Base-by-base conservation (phyloP, 1,140 invertebrate species). In the Rhyacophila brunnea region DNA sequence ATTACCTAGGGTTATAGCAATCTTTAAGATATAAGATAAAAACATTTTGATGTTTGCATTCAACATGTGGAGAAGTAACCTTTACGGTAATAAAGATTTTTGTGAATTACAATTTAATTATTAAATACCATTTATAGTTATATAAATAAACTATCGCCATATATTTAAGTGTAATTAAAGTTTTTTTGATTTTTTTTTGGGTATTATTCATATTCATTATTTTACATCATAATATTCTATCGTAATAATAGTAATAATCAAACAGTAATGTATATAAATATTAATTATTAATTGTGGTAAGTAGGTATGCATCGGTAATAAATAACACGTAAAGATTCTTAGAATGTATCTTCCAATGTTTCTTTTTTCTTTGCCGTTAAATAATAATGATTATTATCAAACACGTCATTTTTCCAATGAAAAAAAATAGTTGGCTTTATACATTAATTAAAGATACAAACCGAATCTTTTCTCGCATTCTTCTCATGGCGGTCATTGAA, bases 111-210 rank as follows among this genome's bases (percentile, higher is more conserved):
- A 64, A 60, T 57, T 64, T 60, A 64, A 57, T 64, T 57, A 60
- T 64, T 64, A 45, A 55, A 54, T 58, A 63, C 55, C 51, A 58
- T 63, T 63, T 60, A 63, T 64, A 60, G 53, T 53, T 57, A 64
- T 64, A 60, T 64, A 64, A 64, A 64, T 64, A 64, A 64, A 64
- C 62, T 64, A 64, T 64, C 62, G 62, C 54, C 62, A 64, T 64
- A 64, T 60, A 60, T 60, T 64, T 64, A 64, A 64, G 62, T 60
- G 62, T 64, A 58, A 64, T 64, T 60, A 63, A 59, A 56, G 56
- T 64, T 59, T 63, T 64, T 64, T 60, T 48, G 44, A 50, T 54
- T 60, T 40, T 58, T 64, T 64, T 60, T 55, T 52, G 57, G 57
- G 50, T 64, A 60, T 64, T 60, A 64, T 64, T 59, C 55, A 56